Conservation (phyloP, 2,113 vertebrate species). For the Dasypus novemcinctus region DNA sequence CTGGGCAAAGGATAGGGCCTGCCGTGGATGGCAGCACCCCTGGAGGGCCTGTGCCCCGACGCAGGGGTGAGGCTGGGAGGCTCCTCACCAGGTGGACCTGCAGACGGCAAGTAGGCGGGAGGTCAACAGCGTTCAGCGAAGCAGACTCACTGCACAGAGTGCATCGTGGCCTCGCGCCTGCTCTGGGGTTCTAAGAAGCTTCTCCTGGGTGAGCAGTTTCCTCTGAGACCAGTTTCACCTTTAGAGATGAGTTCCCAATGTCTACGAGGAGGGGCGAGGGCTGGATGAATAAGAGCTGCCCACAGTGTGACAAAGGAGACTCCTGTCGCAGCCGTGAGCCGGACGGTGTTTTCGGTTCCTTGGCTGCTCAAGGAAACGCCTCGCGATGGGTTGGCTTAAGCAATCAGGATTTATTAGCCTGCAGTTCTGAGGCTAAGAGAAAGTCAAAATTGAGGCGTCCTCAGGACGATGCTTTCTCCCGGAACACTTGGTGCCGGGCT, state of each 20-base stretch:
- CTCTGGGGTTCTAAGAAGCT: neutral
- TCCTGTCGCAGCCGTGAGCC: too few relatives aligned
- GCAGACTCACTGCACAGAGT: neutral
- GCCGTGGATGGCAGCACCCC: neutral
- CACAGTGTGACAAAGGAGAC: too few relatives aligned
- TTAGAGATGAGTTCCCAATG: neutral
- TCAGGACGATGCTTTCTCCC: too few relatives aligned
- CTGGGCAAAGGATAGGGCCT: too few relatives aligned
- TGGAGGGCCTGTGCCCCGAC: neutral
- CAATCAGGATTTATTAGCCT: too few relatives aligned
- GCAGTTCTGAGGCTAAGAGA: too few relatives aligned
- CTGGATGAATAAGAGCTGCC: neutral
- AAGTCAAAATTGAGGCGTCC: too few relatives aligned
- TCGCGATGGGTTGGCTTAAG: too few relatives aligned
- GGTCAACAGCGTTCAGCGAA: neutral
- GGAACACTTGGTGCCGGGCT: too few relatives aligned
- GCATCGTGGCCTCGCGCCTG: neutral
- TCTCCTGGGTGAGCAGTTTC: neutral
- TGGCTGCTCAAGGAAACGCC: too few relatives aligned
- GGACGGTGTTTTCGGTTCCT: too few relatives aligned
- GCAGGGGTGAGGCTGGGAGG: neutral
- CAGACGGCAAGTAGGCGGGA: neutral
- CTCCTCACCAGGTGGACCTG: too few relatives aligned
- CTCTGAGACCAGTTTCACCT: neutral
- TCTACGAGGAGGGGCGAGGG: accelerated